Conservation (phyloP, 2,797 vertebrate species). For the Steatocranus sp. region DNA sequence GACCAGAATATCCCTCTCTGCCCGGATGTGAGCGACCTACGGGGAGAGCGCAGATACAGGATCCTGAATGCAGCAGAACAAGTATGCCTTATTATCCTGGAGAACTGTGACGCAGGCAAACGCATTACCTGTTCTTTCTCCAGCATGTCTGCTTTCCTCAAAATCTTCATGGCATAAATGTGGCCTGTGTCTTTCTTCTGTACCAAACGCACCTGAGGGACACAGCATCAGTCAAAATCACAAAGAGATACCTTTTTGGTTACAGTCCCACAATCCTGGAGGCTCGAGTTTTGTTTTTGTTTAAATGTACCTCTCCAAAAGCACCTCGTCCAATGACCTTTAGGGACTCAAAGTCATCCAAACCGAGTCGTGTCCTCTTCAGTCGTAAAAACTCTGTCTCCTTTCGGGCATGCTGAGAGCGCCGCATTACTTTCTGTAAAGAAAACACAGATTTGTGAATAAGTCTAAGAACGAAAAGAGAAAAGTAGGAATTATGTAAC, state of each 20-base stretch:
- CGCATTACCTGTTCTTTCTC: slow-evolving; percentile 93
- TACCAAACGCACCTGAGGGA: slow-evolving; percentile 87
- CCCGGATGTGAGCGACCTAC: slow-evolving; percentile 95
- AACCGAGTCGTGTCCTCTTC: slow-evolving; percentile 91
- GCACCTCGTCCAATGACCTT: slow-evolving; percentile 98
- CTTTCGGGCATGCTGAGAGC: slow-evolving; percentile 95
- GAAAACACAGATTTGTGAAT: neutral
- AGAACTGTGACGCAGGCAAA: neutral
- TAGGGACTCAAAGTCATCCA: slow-evolving; percentile 96
- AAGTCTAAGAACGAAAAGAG: accelerated
- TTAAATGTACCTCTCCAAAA: slow-evolving; percentile 86
- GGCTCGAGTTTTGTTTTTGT: neutral
- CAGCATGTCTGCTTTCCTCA: slow-evolving; percentile 97
- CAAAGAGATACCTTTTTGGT: neutral
- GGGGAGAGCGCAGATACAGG: neutral
- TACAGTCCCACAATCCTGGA: neutral
- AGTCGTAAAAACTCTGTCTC: slow-evolving; percentile 95
- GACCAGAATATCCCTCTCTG: slow-evolving; percentile 96
- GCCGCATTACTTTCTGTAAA: slow-evolving; percentile 88
- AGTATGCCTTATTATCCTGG: neutral
- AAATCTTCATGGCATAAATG: slow-evolving; percentile 99
- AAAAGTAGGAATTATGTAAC: neutral
- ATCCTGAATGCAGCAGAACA: neutral
- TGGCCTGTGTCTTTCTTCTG: slow-evolving; percentile 99
- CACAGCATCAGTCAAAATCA: neutral